phyloP scores from a whole-genome alignment of 2,888 invertebrate species.

The Apamea epomidion region DNA sequence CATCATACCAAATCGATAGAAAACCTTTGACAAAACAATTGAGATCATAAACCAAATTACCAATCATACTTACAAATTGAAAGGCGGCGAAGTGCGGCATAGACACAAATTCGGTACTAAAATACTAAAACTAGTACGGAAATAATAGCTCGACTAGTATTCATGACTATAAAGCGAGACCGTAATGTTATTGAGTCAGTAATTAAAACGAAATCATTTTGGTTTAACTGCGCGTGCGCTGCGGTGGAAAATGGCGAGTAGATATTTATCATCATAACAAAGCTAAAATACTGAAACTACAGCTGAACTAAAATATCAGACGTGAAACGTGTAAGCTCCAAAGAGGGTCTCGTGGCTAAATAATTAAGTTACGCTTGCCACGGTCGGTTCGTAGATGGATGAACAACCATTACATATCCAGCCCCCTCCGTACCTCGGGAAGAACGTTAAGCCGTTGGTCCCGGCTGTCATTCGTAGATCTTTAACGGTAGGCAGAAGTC shows the following conservation, averaged over 20 bases:
- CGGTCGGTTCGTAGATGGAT: neutral
- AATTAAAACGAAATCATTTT: conserved; percentile 41
- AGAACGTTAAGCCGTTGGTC: neutral
- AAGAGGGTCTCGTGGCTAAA: neutral
- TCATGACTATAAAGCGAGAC: conserved; percentile 28
- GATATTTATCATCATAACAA: neutral
- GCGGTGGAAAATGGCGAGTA: neutral
- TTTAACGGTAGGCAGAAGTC: neutral
- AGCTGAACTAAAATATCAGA: neutral
- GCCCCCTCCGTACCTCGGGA: neutral
- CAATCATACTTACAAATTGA: conserved; percentile 13
- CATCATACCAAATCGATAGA: neutral
- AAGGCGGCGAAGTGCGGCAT: neutral
- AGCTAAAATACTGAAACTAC: neutral
- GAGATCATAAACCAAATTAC: conserved; percentile 18
- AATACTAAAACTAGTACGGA: conserved; percentile 21
- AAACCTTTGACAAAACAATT: conserved; percentile 3
- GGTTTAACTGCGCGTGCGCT: conserved; percentile 30
- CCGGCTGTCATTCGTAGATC: neutral
- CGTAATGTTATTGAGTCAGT: conserved; percentile 10
- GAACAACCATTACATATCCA: neutral
- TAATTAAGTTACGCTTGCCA: neutral
- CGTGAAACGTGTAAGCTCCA: neutral
- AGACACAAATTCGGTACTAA: conserved; percentile 19
- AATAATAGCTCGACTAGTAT: conserved; percentile 36